Conservation (phyloP, 2,797 vertebrate species). For the Notolepis coatsorum region DNA sequence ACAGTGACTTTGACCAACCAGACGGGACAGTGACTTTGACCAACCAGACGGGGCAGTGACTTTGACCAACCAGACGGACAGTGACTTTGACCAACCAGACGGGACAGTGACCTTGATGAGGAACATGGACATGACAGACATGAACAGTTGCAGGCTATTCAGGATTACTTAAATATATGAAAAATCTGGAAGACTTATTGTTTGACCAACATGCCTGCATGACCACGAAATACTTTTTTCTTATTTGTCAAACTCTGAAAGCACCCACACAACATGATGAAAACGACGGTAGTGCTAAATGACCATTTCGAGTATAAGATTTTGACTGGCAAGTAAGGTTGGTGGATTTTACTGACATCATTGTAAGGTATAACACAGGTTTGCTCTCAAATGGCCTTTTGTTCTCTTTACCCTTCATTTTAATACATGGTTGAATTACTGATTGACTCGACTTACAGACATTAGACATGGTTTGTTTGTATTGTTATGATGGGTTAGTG, state of each 20-base stretch:
- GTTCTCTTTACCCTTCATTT: slow-evolving; percentile 24
- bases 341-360: neutral
- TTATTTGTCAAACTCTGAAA: slow-evolving; percentile 30
- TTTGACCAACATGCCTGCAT: slow-evolving; percentile 33
- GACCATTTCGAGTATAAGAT: slow-evolving; percentile 18
- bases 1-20: no score
- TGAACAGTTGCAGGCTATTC: slow-evolving; percentile 45
- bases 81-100: slow-evolving; percentile 5
- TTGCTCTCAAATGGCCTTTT: slow-evolving; percentile 23
- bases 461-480: slow-evolving; percentile 11
- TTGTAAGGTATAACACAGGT: slow-evolving; percentile 12
- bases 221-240: slow-evolving; percentile 28
- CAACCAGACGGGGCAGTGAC: no score
- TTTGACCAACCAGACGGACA: neutral
- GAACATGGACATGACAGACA: slow-evolving; percentile 5
- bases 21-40: no score
- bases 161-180: slow-evolving; percentile 45
- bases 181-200: slow-evolving; percentile 34
- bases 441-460: slow-evolving; percentile 3
- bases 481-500: slow-evolving; percentile 40
- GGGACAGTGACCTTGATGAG: no score
- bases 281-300: slow-evolving; percentile 7
- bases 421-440: slow-evolving; percentile 27
- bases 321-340: slow-evolving; percentile 24
- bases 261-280: slow-evolving; percentile 25